Conservation (phyloP, 2,888 invertebrate genomes). For the Neoscelio sp. region DNA sequence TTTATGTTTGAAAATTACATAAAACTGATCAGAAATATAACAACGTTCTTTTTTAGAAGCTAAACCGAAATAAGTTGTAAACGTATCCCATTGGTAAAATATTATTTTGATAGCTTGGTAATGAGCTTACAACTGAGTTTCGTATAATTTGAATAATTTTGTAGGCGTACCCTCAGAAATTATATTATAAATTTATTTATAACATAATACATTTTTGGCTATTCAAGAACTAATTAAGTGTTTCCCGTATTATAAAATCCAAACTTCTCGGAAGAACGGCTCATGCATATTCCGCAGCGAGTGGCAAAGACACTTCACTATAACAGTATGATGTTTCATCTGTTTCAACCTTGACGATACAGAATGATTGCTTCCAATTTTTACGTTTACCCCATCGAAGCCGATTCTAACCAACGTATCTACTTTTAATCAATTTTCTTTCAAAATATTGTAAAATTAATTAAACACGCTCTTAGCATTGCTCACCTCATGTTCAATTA, state of each 20-base stretch:
- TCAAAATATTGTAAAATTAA: slow-evolving; percentile 50
- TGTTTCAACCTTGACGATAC: not conserved
- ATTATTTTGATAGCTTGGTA: slow-evolving; percentile 29
- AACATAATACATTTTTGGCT: not conserved
- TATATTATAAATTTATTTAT: slow-evolving; percentile 9
- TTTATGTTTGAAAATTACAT: slow-evolving; percentile 49
- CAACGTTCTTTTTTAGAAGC: slow-evolving; percentile 63
- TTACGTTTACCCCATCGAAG: slow-evolving; percentile 32
- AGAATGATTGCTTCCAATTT: slow-evolving; percentile 23
- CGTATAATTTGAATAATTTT: too few species aligned
- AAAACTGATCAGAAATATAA: slow-evolving; percentile 61
- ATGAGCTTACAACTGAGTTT: slow-evolving; percentile 33
- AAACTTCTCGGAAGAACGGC: slow-evolving; percentile 14
- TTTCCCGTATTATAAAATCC: slow-evolving; percentile 23
- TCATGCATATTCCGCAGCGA: slow-evolving; percentile 30
- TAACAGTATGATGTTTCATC: slow-evolving; percentile 1
- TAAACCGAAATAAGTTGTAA: slow-evolving; percentile 71
- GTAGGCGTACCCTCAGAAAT: slow-evolving; percentile 9
- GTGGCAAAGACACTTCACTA: slow-evolving; percentile 25
- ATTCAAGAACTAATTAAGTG: slow-evolving; percentile 5
- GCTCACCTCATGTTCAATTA: slow-evolving; percentile 36
- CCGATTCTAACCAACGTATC: slow-evolving; percentile 67
- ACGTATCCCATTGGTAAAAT: slow-evolving; percentile 73
- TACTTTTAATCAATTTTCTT: slow-evolving; percentile 60
- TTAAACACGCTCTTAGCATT: slow-evolving; percentile 49